Evolutionary conservation across 2,113 vertebrate genomes (phyloP), one percentile per base, ranked within the genome.

Genomic region (Pachyramphus minor): DNA sequence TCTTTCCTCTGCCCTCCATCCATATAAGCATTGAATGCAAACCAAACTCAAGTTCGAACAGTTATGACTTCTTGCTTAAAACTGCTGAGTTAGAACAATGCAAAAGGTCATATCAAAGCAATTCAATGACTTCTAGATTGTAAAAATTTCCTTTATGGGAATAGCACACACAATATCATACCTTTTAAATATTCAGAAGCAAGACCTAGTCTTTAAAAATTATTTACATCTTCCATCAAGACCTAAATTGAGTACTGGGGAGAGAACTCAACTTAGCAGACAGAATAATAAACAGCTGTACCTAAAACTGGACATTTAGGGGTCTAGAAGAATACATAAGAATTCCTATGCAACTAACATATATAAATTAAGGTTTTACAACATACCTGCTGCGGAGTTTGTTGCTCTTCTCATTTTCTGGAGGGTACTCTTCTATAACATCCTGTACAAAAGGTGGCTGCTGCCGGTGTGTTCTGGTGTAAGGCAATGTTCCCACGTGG

Each of bases 371-470:
- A 87, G 37, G 63, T 72, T 75, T 69, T 60, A 89, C 55, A 95
- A 64, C 41, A 79, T 98, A 99, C 99, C 99, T 99, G 97, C 96
- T 97, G 66, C 31, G 58, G 80, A 96, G 94, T 62, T 83, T 39
- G 17, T 74, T 88, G 6, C 91, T 97, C n/a, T 96, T 98, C 92
- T 85, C 84, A 52, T 95, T 96, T 37, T 96, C 97, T 14, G 45
- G 69, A 45, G 97, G 97, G 71, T 98, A 97, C 92, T 99, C 99
- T 30, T 98, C 98, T 62, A 98, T 97, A 81, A 98, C 63, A 14
- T 98, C 97, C 68, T 98, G 98, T 68, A 97, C 96, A 79, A 98
- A 96, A 8, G 97, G 97, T 1, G 97, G 97, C 24, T 92, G 96
- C 62, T 98, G 97, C 37, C 96, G 76, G 25, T 97, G 94, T 39